Evolutionary conservation across 1,140 invertebrate genomes (phyloP).

Genomic region (Aleiodes sp.): DNA sequence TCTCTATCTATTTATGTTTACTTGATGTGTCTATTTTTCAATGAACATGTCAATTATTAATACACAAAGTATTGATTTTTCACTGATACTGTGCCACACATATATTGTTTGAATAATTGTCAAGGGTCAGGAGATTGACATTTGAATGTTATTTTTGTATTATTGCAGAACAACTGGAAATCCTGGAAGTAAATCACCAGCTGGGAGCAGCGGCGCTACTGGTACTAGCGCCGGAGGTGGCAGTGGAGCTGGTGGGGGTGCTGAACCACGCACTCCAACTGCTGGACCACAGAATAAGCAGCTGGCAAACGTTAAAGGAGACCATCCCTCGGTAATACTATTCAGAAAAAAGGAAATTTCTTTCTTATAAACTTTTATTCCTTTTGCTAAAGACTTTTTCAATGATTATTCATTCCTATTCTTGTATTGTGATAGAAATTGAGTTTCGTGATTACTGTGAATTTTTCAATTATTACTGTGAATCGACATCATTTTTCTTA

Average conservation of each 20-base stretch:
- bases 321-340: slow-evolving; percentile 77
- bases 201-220: slow-evolving; percentile 70
- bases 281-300: slow-evolving; percentile 75
- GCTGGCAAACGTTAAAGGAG: slow-evolving; percentile 80
- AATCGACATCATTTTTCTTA: no score
- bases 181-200: slow-evolving; percentile 76
- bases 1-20: no score
- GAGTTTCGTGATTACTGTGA: no score
- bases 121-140: slow-evolving; percentile 16
- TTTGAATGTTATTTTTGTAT: slow-evolving; percentile 36
- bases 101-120: background rate
- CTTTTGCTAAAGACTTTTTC: no score
- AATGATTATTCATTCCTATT: no score
- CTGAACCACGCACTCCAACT: slow-evolving; percentile 74
- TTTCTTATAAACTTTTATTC: no score
- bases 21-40: slow-evolving; percentile 13
- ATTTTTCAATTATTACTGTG: no score
- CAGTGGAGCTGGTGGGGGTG: slow-evolving; percentile 56
- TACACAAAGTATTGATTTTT: background rate
- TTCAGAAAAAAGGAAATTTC: background rate
- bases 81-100: background rate
- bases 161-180: slow-evolving; percentile 75
- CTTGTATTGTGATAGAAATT: no score
- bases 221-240: slow-evolving; percentile 50
- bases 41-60: background rate